Conservation (phyloP, 2,113 vertebrate species). For the Podiceps cristatus region DNA sequence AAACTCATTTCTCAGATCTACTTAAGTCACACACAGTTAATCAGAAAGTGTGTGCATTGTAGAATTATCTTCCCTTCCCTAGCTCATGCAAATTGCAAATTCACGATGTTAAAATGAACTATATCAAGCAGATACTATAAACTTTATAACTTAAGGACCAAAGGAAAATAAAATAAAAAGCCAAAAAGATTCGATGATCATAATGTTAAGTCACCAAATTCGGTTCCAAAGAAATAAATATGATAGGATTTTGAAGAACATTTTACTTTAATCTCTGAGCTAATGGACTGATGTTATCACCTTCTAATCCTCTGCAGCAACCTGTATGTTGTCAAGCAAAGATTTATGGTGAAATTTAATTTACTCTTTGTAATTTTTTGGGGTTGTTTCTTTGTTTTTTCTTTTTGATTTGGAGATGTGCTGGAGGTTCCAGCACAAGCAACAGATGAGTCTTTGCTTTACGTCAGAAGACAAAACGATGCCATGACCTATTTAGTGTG, state of each 20-base stretch:
- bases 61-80: slow-evolving; percentile 68
- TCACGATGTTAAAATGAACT: slow-evolving; percentile 50
- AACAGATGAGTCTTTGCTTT: slow-evolving; percentile 21
- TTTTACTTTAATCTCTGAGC: slow-evolving; percentile 56
- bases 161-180: slow-evolving; percentile 41
- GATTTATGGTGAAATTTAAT: slow-evolving; percentile 52
- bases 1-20: slow-evolving; percentile 60
- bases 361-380: background rate
- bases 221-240: slow-evolving; percentile 30
- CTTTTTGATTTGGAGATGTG: slow-evolving; percentile 6
- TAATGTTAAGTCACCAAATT: slow-evolving; percentile 31
- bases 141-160: slow-evolving; percentile 53
- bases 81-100: slow-evolving; percentile 68
- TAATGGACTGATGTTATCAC: slow-evolving; percentile 55
- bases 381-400: background rate
- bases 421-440: background rate
- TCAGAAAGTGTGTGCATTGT: slow-evolving; percentile 54
- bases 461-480: slow-evolving; percentile 16
- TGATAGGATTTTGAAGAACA: slow-evolving; percentile 38
- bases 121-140: slow-evolving; percentile 37
- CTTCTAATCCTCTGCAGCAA: slow-evolving; percentile 53
- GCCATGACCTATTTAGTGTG: background rate
- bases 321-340: slow-evolving; percentile 51
- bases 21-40: slow-evolving; percentile 71
- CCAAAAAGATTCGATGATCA: background rate